Evolutionary conservation across 2,797 vertebrate genomes (phyloP).

Genomic region (Pseudochirops cupreus): DNA sequence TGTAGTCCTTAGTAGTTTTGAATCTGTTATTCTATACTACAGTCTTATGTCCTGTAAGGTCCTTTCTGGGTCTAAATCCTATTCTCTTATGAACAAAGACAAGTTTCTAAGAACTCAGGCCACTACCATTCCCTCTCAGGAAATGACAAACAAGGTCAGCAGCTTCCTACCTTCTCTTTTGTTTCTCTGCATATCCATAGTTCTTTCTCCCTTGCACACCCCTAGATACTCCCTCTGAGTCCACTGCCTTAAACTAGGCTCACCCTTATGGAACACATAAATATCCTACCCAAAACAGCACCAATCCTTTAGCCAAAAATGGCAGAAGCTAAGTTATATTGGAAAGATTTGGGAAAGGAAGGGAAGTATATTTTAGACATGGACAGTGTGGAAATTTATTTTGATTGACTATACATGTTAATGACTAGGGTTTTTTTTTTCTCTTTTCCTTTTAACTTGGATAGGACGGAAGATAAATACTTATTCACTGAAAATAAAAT

Average conservation of each 20-base stretch:
- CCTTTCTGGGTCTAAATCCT: not conserved
- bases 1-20: not conserved
- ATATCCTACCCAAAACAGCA: not conserved
- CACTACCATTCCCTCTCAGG: not conserved
- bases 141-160: too few relatives aligned
- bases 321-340: not conserved
- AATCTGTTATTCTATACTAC: not conserved
- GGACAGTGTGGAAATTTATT: not conserved
- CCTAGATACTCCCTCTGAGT: too few relatives aligned
- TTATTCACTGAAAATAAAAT: not conserved
- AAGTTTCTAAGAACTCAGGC: not conserved
- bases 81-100: not conserved
- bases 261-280: not conserved
- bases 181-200: not conserved
- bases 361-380: not conserved
- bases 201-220: not conserved
- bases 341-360: not conserved
- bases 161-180: not conserved
- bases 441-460: not conserved
- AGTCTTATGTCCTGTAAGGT: not conserved
- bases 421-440: not conserved
- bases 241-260: not conserved
- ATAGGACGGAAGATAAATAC: not conserved
- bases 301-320: not conserved
- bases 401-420: not conserved